A percentile compares a stretch with the other conserved stretches of the same genome.
phyloP scores from a whole-genome alignment of 2,888 invertebrate species.

The Lithosia quadra region DNA sequence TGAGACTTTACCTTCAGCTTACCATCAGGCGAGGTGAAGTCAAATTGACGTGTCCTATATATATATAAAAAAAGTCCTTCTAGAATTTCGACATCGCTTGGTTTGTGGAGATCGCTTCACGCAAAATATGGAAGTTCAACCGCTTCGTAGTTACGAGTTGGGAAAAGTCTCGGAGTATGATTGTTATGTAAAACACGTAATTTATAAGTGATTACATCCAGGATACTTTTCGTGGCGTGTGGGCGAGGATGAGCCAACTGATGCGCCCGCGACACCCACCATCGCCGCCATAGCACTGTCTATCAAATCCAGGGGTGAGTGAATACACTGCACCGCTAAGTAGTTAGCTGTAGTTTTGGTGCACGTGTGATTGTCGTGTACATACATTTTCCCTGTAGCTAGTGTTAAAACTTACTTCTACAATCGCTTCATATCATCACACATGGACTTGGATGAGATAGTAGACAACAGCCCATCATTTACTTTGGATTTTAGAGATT shows the following conservation, averaged over 20 bases:
- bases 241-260: constrained; percentile 40
- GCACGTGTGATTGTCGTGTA: constrained; percentile 17
- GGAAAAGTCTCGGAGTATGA: no score
- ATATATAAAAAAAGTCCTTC: no score
- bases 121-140: no score
- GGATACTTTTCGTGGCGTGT: constrained; percentile 41
- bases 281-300: constrained; percentile 79
- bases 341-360: constrained; percentile 18
- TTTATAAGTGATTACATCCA: constrained; percentile 11
- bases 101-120: no score
- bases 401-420: neutral
- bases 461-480: neutral
- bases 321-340: constrained; percentile 31
- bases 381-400: neutral
- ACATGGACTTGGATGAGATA: neutral
- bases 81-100: no score
- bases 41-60: no score
- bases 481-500: neutral
- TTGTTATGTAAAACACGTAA: neutral
- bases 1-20: no score
- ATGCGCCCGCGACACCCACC: constrained; percentile 60
- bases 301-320: constrained; percentile 82
- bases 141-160: no score
- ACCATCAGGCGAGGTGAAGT: no score
- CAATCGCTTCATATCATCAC: neutral